Evolutionary conservation across 2,888 invertebrate species (phyloP), one percentile per base, ranked within the genome.

Genomic region (Diloba caeruleocephala): DNA sequence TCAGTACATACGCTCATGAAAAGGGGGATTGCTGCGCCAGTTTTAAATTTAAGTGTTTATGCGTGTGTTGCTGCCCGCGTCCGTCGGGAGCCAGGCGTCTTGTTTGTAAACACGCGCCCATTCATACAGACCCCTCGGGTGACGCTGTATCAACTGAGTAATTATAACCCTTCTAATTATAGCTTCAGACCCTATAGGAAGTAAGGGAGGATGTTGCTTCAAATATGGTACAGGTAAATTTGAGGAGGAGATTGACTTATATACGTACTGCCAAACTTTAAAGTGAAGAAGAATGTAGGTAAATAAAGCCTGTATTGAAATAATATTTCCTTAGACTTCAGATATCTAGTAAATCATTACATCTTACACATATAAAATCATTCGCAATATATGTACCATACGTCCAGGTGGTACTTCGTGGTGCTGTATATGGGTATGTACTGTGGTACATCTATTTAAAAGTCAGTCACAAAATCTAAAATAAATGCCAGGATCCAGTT

Each of bases 61-160:
- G 67, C 51, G 69, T 68, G 67, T 59, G 69, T 74, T 75, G 76
- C 61, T 72, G 5, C 81, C 81, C 31, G 23, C 34, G 50, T 25
- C 33, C 38, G 43, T 50, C 50, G 51, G 53, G 42, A 78, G 79
- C 83, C 80, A 84, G 82, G 85, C 88, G 84, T 79, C 78, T 79
- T 92, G 92, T 92, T 92, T 89, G 92, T 92, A 92, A 92, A 92
- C 90, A 92, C 84, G 82, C 82, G 76, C 70, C 71, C 82, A 82
- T 82, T 83, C 88, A 21, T 21, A 87, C 87, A 63, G 66, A 66
- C 62, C 59, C 71, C 65, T 59, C 60, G 49, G 59, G 55, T 49
- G 57, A 56, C 59, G 48, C 59, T 64, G 51, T 54, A 64, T 45
- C 46, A 36, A 51, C 33, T 25, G 29, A 41, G 39, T 63, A 63